Percentiles rank a stretch among this genome's conserved stretches.
phyloP scores from a whole-genome alignment of 92 coral and sea anemone genomes.

The Parazoanthus swiftii region DNA sequence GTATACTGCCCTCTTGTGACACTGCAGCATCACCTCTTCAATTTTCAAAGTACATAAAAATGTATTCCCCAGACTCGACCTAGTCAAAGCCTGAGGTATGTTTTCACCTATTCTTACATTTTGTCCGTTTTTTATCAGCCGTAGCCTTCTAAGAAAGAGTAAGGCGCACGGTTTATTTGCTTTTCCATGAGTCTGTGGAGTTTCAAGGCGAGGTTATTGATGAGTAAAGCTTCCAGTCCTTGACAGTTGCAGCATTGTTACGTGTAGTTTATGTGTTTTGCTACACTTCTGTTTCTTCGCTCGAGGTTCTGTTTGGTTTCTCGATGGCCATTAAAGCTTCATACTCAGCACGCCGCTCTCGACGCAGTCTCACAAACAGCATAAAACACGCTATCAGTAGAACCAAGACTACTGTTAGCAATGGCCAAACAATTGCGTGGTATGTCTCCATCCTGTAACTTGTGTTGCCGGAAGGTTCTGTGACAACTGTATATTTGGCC shows the following conservation, averaged over 20 bases:
- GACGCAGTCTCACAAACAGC: not conserved
- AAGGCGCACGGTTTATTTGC: no score
- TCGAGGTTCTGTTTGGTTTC: not conserved
- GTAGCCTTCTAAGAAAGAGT: no score
- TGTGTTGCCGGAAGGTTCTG: not conserved
- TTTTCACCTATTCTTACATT: no score
- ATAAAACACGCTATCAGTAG: not conserved
- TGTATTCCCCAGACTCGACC: no score
- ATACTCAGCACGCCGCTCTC: not conserved
- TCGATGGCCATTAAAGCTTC: not conserved
- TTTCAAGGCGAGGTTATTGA: not conserved
- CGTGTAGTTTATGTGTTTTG: not conserved
- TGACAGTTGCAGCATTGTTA: no score
- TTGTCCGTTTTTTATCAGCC: no score
- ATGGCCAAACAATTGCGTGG: constrained; percentile 10
- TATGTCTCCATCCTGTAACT: constrained; percentile 12
- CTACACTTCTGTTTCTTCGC: not conserved
- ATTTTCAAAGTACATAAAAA: no score
- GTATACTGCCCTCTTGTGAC: no score
- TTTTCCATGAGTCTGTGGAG: no score
- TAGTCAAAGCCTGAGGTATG: no score
- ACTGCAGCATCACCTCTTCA: no score
- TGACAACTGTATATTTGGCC: not conserved
- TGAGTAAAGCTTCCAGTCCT: not conserved
- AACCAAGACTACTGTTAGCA: not conserved